phyloP scores from a whole-genome alignment of 2,888 invertebrate species.

The Camptogramma bilineatum region DNA sequence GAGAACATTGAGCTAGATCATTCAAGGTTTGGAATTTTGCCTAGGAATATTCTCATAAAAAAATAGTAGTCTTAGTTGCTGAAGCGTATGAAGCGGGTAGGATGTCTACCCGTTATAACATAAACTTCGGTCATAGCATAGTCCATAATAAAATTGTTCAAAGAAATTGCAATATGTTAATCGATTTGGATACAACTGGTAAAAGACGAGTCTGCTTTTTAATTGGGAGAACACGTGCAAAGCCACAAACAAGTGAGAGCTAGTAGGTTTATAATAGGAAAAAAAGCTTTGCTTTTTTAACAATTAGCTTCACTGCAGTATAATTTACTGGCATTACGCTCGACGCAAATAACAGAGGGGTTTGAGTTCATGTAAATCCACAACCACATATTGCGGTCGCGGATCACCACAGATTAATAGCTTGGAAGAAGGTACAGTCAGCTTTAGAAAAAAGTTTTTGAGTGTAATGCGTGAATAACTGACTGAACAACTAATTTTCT shows the following conservation, averaged over 20 bases:
- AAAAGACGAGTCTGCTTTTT: background rate
- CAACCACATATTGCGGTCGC: slow-evolving; percentile 57
- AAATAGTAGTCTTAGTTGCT: background rate
- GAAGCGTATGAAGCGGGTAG: background rate
- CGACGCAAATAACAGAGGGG: slow-evolving; percentile 75
- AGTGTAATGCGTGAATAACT: no score
- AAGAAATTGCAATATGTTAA: no score
- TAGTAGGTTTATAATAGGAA: background rate
- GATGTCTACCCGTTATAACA: background rate
- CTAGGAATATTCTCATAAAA: background rate
- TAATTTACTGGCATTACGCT: slow-evolving; percentile 78
- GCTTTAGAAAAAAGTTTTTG: background rate
- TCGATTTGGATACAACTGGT: no score
- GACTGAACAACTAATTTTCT: no score
- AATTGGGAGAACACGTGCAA: background rate
- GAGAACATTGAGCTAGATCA: background rate
- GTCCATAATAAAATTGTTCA: no score
- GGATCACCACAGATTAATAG: slow-evolving; percentile 39
- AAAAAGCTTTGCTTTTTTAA: slow-evolving; percentile 56
- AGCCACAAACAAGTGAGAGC: background rate
- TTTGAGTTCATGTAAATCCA: slow-evolving; percentile 52
- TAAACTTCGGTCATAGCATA: background rate
- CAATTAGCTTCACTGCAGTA: slow-evolving; percentile 65
- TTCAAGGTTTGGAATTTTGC: background rate
- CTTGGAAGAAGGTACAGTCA: slow-evolving; percentile 22